Percentiles rank a stretch among this genome's conserved stretches.
Evolutionary conservation across 1,140 invertebrate genomes (phyloP).

Genomic region (Anthonomus grandis): DNA sequence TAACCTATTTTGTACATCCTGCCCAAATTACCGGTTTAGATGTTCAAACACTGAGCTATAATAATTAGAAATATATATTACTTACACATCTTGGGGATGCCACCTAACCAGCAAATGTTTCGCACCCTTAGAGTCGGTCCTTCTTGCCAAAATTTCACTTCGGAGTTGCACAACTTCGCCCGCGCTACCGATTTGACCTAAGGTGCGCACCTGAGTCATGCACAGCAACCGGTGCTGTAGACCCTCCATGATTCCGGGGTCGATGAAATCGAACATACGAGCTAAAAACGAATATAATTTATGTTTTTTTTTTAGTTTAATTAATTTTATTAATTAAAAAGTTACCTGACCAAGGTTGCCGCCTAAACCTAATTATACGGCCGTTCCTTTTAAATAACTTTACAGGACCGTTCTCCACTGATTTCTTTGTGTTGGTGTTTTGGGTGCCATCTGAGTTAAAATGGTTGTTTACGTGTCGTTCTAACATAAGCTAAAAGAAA

Average conservation of each 20-base stretch:
- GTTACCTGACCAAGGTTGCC: constrained; percentile 78
- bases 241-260: constrained; percentile 82
- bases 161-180: constrained; percentile 60
- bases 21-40: too few species aligned
- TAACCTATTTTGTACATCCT: too few species aligned
- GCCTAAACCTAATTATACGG: constrained; percentile 76
- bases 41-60: too few species aligned
- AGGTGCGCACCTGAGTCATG: constrained; percentile 60
- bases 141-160: constrained; percentile 63
- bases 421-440: constrained; percentile 60
- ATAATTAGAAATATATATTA: too few species aligned
- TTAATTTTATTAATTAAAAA: too few species aligned
- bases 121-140: constrained; percentile 59
- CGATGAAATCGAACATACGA: constrained; percentile 84
- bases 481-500: constrained; percentile 69
- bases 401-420: constrained; percentile 61
- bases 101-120: constrained; percentile 63
- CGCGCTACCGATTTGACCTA: constrained; percentile 52
- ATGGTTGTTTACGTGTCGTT: constrained; percentile 91
- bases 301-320: too few species aligned
- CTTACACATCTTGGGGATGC: constrained; percentile 69
- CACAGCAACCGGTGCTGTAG: constrained; percentile 67
- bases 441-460: constrained; percentile 69
- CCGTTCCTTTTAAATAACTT: constrained; percentile 82
- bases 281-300: constrained; percentile 51